Evolutionary conservation across 2,888 invertebrate genomes (phyloP).

Genomic region (Drosophila pseudotalamancana): DNA sequence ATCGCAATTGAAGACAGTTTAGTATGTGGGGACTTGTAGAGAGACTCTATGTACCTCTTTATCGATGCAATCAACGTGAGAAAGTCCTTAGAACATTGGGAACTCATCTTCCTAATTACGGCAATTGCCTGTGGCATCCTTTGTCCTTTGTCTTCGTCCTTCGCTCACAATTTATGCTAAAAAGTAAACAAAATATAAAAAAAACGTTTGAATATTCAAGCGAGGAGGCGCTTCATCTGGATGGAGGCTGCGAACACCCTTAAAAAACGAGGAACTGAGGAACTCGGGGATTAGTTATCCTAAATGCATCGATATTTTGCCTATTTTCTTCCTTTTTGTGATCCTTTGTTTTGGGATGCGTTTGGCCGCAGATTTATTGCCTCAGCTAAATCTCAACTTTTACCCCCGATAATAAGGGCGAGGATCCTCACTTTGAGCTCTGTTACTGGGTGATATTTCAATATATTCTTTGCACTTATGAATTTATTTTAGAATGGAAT

Average conservation of each 20-base stretch:
- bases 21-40: not conserved
- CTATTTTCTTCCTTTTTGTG: constrained; percentile 51
- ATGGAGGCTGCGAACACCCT: constrained; percentile 26
- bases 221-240: constrained; percentile 10
- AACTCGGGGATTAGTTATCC: constrained; percentile 9
- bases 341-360: constrained; percentile 54
- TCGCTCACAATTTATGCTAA: constrained; percentile 37
- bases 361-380: constrained; percentile 76
- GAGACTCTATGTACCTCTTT: not conserved
- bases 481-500: not conserved
- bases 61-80: constrained; percentile 23
- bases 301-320: constrained; percentile 46
- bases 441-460: constrained; percentile 35
- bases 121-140: constrained; percentile 37
- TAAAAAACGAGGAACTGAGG: too few relatives aligned
- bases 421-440: not conserved
- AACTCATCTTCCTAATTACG: constrained; percentile 39
- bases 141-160: constrained; percentile 14
- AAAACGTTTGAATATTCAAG: constrained; percentile 38
- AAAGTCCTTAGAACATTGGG: constrained; percentile 18
- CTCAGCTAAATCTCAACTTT: constrained; percentile 33
- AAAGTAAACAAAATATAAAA: constrained; percentile 42
- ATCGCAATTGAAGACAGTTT: not conserved
- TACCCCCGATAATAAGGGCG: constrained; percentile 1
- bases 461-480: constrained; percentile 31